phyloP scores from a whole-genome alignment of 2,113 vertebrate genomes.

The Anser brachyrhynchus region DNA sequence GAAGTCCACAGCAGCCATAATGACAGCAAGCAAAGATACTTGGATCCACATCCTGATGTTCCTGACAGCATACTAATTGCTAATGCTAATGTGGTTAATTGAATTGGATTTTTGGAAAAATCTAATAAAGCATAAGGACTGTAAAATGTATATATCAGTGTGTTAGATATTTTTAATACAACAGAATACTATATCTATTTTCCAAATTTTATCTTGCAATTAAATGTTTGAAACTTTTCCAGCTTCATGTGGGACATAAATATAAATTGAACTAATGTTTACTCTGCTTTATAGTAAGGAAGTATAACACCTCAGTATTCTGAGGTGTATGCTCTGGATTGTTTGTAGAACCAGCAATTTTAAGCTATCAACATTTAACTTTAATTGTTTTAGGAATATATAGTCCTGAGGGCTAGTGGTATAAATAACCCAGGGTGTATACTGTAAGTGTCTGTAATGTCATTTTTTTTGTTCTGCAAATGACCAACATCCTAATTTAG shows the following conservation, averaged over 20 bases:
- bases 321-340: neutral
- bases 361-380: neutral
- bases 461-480: neutral
- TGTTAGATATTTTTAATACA: constrained; percentile 13
- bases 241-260: constrained; percentile 13
- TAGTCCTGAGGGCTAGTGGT: neutral
- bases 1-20: constrained; percentile 4
- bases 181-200: constrained; percentile 41
- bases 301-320: neutral
- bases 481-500: neutral
- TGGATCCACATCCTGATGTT: neutral
- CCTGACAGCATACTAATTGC: neutral
- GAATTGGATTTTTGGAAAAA: neutral
- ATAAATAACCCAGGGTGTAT: neutral
- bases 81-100: constrained; percentile 1
- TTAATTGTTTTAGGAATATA: neutral
- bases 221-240: constrained; percentile 30
- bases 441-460: neutral
- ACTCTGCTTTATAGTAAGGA: constrained; percentile 26
- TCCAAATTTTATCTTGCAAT: constrained; percentile 29
- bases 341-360: neutral
- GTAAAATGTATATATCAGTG: constrained; percentile 18
- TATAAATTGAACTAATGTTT: constrained; percentile 40
- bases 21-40: neutral
- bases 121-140: neutral